Evolutionary conservation across 1,140 invertebrate genomes (phyloP).

Genomic region (Drosophila tropicalis): DNA sequence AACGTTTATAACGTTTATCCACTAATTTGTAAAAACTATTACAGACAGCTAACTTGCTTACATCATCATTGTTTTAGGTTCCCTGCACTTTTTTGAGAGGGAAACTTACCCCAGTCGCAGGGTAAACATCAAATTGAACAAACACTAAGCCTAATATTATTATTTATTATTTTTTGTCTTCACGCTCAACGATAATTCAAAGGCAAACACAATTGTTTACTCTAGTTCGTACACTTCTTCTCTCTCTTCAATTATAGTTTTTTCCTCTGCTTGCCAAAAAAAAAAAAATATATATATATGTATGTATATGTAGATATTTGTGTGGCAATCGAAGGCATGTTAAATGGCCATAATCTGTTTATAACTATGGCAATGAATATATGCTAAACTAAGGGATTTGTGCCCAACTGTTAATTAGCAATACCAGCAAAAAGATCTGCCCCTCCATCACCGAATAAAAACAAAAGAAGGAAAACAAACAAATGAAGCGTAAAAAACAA

Average conservation of each 20-base stretch:
- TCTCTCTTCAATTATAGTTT: background rate
- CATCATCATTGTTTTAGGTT: background rate
- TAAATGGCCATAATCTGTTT: conserved; percentile 52
- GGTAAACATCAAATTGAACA: conserved; percentile 52
- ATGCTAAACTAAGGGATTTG: conserved; percentile 53
- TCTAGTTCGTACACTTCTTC: conserved; percentile 29
- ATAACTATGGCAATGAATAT: conserved; percentile 52
- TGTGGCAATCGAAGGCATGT: conserved; percentile 39
- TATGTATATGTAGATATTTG: too few relatives aligned
- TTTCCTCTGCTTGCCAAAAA: background rate
- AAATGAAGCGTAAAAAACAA: conserved; percentile 67
- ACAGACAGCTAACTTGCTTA: background rate
- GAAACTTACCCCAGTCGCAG: background rate
- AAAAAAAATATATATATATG: background rate
- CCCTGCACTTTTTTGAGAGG: conserved; percentile 18
- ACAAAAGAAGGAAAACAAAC: conserved; percentile 23
- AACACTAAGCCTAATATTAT: conserved; percentile 34
- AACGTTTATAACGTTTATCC: too few relatives aligned
- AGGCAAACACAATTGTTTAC: conserved; percentile 71
- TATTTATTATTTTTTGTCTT: conserved; percentile 19
- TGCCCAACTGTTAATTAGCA: conserved; percentile 70
- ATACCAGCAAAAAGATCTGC: conserved; percentile 20
- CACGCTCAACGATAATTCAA: conserved; percentile 61
- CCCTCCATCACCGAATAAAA: conserved; percentile 24
- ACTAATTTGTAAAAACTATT: too few relatives aligned